Percentiles rank a stretch among this genome's conserved stretches.
Conservation (phyloP, 2,113 vertebrate genomes). For the Trematocara nigrifrons region DNA sequence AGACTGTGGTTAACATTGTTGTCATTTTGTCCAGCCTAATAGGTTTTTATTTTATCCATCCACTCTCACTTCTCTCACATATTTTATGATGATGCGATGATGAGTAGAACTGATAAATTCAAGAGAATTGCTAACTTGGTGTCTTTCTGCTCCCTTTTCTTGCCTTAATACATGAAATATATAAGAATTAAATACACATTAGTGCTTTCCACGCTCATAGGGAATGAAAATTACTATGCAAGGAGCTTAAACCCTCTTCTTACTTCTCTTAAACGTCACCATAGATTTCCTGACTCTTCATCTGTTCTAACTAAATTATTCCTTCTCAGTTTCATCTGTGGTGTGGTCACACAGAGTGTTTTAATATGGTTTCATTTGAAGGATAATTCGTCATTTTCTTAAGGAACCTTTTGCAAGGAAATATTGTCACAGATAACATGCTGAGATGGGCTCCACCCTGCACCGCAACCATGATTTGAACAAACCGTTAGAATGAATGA, state of each 20-base stretch:
- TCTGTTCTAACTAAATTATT: not conserved
- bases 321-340: not conserved
- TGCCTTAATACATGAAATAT: not conserved
- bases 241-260: not conserved
- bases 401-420: not conserved
- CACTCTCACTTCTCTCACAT: not conserved
- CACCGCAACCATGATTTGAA: accelerated
- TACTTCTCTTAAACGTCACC: not conserved
- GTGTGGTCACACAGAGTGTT: not conserved
- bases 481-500: not conserved
- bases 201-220: not conserved
- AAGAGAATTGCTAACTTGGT: not conserved
- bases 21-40: not conserved
- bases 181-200: not conserved
- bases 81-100: not conserved
- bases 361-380: not conserved
- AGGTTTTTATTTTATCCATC: not conserved
- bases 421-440: not conserved
- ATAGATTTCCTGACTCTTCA: not conserved
- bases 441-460: not conserved
- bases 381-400: accelerated
- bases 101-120: not conserved
- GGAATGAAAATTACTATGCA: not conserved
- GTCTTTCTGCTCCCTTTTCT: not conserved
- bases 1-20: not conserved